Evolutionary conservation across 2,888 invertebrate species (phyloP).

Genomic region (Ashinkailepas kermadecensis): DNA sequence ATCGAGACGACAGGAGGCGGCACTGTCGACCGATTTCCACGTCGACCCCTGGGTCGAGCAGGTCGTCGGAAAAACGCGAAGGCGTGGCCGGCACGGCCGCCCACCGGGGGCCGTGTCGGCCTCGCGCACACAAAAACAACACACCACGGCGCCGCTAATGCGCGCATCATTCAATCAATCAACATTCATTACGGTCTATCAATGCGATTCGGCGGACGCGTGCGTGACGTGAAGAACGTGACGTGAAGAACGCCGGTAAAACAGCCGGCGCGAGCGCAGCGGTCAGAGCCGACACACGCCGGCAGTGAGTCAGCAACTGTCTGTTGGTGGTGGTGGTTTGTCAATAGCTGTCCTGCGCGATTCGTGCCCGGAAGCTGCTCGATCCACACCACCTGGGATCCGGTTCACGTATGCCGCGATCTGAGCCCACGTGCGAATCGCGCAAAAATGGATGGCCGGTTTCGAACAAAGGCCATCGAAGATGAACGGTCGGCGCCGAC

Average conservation of each 20-base stretch:
- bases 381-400: too few species aligned
- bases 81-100: background rate
- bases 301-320: too few species aligned
- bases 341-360: background rate
- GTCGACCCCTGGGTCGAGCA: too few species aligned
- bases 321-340: background rate
- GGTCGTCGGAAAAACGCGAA: background rate
- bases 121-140: background rate
- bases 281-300: too few species aligned
- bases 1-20: too few species aligned
- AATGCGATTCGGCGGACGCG: background rate
- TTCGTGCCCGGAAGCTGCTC: background rate
- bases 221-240: background rate
- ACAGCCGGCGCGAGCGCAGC: background rate
- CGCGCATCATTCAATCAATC: conserved; percentile 8
- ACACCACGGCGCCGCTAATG: background rate
- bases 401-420: too few species aligned
- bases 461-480: too few species aligned
- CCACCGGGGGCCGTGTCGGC: background rate
- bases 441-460: too few species aligned
- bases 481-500: too few species aligned
- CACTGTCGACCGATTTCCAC: too few species aligned
- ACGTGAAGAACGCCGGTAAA: background rate
- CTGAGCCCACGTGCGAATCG: too few species aligned
- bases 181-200: conserved; percentile 1